Base-by-base conservation (phyloP, 1,140 invertebrate genomes). In the Zaprionus camerounensis region DNA sequence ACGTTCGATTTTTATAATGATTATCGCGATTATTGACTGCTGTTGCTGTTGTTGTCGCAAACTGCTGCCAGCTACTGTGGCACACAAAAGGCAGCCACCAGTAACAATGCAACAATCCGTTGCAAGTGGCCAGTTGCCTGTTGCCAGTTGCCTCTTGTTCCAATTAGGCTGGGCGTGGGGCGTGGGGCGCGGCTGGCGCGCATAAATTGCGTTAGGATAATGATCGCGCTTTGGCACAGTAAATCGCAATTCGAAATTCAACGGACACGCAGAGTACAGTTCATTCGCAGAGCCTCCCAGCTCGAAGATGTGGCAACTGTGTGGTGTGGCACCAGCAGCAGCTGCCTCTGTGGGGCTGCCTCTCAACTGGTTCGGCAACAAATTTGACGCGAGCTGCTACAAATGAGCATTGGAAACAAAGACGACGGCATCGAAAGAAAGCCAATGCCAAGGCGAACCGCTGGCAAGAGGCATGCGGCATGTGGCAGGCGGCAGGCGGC, bases 201-300 rank as follows among this genome's bases (percentile, higher is more conserved):
- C 81, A 91, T 91, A 91, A 91, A 91, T 91, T 91, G 88, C 90
- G 88, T 91, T 91, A 90, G 88, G 88, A 91, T 91, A 91, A 91
- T 91, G 79, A 91, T 91, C 88, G 90, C 84, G 85, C 85, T 85
- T 90, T 90, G 84, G 85, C 84, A 88, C 84, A 88, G 78, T 88
- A 88, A 88, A 88, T 88, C 84, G 84, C 72, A 87, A 81, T 88
- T 78, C 84, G 75, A 76, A 81, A 83, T 83, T 75, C 84, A 88
- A 81, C 83, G 84, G 83, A 88, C 81, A 83, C 71, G 67, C 64
- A 56, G 76, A 82, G 75, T 88, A 88, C 85, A 88, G 84, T 90
- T 88, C 67, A 84, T 46, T 11, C n/a, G n/a, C 6, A n/a, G 15
- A 80, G 81, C 68, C 61, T 41, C 46, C 57, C 84, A 87, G 81